These are phyloP conservation scores for Drosophila sordidapex DNA, from an alignment of 2,888 invertebrate genomes.

Conservation along the genomic window DNA sequence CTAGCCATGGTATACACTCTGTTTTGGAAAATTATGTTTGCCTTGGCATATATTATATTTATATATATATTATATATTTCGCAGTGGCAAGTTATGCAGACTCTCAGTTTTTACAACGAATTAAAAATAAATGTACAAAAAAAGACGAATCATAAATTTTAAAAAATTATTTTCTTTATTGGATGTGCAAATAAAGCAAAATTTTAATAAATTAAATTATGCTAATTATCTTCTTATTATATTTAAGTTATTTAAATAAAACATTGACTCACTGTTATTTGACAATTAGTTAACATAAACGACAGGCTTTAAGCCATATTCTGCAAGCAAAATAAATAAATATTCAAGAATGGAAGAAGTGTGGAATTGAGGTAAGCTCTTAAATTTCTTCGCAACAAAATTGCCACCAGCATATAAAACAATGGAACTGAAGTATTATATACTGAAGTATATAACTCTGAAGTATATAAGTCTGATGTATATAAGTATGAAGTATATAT, in stretches of 20 bases:
- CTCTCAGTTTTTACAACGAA: background rate
- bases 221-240: background rate
- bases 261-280: too few relatives aligned
- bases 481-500: too few relatives aligned
- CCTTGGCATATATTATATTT: too few relatives aligned
- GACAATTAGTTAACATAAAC: background rate
- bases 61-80: background rate
- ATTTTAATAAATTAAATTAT: background rate
- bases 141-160: background rate
- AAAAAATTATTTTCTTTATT: background rate
- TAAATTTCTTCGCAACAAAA: background rate
- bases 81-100: background rate
- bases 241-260: background rate
- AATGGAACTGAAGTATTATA: background rate
- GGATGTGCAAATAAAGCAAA: background rate
- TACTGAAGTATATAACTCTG: background rate
- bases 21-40: background rate
- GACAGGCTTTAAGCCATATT: background rate
- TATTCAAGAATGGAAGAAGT: background rate
- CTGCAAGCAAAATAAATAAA: background rate
- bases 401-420: background rate
- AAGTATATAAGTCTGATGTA: background rate
- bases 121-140: background rate
- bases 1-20: conserved; percentile 17
- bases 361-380: background rate